phyloP scores from a whole-genome alignment of 2,113 vertebrate genomes.

The Phyllopteryx taeniolatus region DNA sequence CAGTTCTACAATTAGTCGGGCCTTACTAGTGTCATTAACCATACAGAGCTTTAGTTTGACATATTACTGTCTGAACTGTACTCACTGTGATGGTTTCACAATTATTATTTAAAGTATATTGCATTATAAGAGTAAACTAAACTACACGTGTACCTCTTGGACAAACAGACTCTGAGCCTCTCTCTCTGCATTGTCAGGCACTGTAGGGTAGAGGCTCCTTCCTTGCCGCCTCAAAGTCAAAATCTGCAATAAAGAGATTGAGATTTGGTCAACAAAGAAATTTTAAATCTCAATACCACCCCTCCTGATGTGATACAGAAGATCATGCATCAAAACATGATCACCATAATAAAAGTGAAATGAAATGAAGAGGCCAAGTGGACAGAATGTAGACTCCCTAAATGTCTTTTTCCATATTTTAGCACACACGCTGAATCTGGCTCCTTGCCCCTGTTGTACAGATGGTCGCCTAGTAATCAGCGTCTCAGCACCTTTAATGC shows the following conservation, averaged over 20 bases:
- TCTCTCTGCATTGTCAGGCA: constrained; percentile 86
- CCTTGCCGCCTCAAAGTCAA: constrained; percentile 83
- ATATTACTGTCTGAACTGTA: neutral
- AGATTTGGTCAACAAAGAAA: constrained; percentile 1
- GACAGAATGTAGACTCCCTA: neutral
- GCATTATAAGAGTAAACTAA: neutral
- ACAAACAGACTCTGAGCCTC: constrained; percentile 93
- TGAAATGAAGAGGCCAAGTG: neutral
- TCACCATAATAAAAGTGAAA: neutral
- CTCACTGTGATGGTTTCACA: neutral
- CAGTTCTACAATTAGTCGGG: neutral
- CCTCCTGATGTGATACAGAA: neutral
- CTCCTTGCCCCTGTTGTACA: constrained; percentile 33
- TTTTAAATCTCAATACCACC: neutral
- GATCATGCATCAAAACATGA: neutral
- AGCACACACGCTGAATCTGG: constrained; percentile 45
- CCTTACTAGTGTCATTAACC: neutral
- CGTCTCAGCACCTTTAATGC: constrained; percentile 17
- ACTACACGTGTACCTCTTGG: constrained; percentile 80
- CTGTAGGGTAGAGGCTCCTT: constrained; percentile 83
- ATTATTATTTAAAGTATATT: neutral
- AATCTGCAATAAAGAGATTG: constrained; percentile 73
- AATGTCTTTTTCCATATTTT: neutral
- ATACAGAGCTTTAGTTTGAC: neutral
- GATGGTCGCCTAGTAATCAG: constrained; percentile 21